phyloP scores from a whole-genome alignment of 2,888 invertebrate genomes.

The Teleiodes luculella region DNA sequence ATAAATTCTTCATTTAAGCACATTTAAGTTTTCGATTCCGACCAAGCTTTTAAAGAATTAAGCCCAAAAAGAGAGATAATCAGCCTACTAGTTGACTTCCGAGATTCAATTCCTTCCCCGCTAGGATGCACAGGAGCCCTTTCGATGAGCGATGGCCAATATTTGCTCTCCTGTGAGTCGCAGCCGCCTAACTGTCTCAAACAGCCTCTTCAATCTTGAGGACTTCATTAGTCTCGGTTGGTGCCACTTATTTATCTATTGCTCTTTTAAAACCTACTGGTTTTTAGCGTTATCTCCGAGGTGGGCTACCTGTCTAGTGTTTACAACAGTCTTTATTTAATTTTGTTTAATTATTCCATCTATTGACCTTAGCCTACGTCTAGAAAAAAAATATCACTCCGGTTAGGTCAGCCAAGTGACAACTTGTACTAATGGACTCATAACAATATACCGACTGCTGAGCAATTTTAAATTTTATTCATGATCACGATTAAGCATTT shows the following conservation, averaged over 20 bases:
- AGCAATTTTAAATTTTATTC: too few relatives aligned
- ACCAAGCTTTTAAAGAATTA: too few relatives aligned
- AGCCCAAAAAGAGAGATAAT: too few relatives aligned
- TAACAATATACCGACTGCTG: too few relatives aligned
- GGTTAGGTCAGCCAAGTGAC: too few relatives aligned
- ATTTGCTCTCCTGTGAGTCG: slow-evolving; percentile 31
- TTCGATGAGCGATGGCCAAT: slow-evolving; percentile 26
- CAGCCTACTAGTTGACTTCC: too few relatives aligned
- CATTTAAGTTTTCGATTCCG: too few relatives aligned
- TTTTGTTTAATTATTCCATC: not conserved
- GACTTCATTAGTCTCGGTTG: slow-evolving; percentile 36
- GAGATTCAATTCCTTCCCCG: too few relatives aligned
- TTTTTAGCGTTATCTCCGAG: not conserved
- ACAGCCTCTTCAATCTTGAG: slow-evolving; percentile 18
- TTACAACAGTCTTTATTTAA: not conserved
- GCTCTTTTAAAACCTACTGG: slow-evolving; percentile 2
- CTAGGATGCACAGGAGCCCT: not conserved
- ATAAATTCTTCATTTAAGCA: too few relatives aligned
- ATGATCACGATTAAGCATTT: too few relatives aligned
- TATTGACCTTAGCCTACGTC: not conserved
- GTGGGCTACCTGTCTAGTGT: not conserved
- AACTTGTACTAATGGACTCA: too few relatives aligned
- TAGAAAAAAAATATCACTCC: too few relatives aligned
- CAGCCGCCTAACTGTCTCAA: slow-evolving; percentile 35
- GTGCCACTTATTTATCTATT: slow-evolving; percentile 19